Evolutionary conservation across 2,888 invertebrate genomes (phyloP).

Genomic region (Drosophila basisetae): DNA sequence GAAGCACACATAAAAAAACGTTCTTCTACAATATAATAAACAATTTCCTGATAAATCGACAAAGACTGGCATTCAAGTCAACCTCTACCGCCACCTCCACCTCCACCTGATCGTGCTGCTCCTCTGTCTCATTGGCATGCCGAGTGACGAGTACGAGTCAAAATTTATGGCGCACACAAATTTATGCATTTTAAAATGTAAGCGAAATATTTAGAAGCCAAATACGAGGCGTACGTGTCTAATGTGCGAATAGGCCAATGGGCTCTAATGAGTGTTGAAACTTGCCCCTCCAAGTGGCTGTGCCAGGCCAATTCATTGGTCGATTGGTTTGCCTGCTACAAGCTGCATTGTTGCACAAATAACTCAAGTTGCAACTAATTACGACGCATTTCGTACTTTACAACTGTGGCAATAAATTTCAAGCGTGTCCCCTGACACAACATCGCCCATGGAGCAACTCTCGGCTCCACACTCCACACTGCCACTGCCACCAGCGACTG

Average conservation of each 20-base stretch:
- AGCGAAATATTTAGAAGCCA: constrained; percentile 60
- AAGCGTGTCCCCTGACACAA: constrained; percentile 77
- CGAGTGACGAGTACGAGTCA: constrained; percentile 46
- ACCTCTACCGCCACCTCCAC: neutral
- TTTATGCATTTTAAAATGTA: constrained; percentile 77
- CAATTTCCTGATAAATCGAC: constrained; percentile 77
- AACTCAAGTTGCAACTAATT: constrained; percentile 81
- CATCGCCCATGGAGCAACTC: constrained; percentile 54
- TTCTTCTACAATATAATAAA: constrained; percentile 75
- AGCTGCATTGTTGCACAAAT: constrained; percentile 78
- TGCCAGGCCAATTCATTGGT: constrained; percentile 32
- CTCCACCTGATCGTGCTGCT: neutral
- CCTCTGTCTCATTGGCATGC: constrained; percentile 71
- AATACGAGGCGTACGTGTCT: constrained; percentile 72
- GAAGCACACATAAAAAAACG: constrained; percentile 63
- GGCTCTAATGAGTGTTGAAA: constrained; percentile 55
- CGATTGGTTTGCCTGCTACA: constrained; percentile 40
- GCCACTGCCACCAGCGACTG: constrained; percentile 16
- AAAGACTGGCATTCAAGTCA: constrained; percentile 30
- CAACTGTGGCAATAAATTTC: constrained; percentile 78
- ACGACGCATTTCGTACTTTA: constrained; percentile 79
- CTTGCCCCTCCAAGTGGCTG: neutral
- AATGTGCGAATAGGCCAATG: constrained; percentile 69
- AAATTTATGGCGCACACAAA: constrained; percentile 67
- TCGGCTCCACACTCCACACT: constrained; percentile 11